Evolutionary conservation across 2,113 vertebrate species (phyloP).

Genomic region (Oryzias melastigma): DNA sequence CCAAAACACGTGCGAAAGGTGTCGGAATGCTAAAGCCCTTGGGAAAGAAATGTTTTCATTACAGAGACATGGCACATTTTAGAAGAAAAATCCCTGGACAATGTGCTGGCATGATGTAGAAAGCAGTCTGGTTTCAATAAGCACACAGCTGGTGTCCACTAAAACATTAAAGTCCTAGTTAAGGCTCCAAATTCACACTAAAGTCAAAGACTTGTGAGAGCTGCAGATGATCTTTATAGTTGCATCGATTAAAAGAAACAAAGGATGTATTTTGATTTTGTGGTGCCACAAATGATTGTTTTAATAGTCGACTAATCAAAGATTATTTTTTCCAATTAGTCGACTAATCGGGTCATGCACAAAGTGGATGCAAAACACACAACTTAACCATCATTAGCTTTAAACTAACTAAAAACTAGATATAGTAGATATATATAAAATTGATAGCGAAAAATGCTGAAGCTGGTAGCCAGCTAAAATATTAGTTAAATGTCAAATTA

Average conservation of each 20-base stretch:
- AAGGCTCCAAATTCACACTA: slow-evolving; percentile 27
- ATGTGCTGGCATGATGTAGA: slow-evolving; percentile 26
- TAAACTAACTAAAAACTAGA: neutral
- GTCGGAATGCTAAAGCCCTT: slow-evolving; percentile 8
- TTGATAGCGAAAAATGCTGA: too few relatives aligned
- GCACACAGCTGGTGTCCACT: slow-evolving; percentile 33
- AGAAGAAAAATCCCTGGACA: slow-evolving; percentile 22
- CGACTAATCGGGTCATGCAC: too few relatives aligned
- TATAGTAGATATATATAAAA: too few relatives aligned
- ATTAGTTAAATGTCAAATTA: too few relatives aligned
- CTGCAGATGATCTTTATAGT: too few relatives aligned
- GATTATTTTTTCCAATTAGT: too few relatives aligned
- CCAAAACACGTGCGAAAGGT: neutral
- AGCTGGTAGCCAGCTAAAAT: too few relatives aligned
- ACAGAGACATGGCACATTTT: slow-evolving; percentile 2
- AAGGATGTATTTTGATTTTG: too few relatives aligned
- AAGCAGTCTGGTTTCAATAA: slow-evolving; percentile 67
- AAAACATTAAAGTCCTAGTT: slow-evolving; percentile 50
- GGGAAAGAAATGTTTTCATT: neutral
- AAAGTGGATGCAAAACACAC: too few relatives aligned
- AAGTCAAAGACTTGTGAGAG: slow-evolving; percentile 4
- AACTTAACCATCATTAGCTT: too few relatives aligned
- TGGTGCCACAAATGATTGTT: too few relatives aligned
- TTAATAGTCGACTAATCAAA: too few relatives aligned
- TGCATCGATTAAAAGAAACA: neutral